phyloP scores from a whole-genome alignment of 2,797 vertebrate species.

The Numenius phaeopus region DNA sequence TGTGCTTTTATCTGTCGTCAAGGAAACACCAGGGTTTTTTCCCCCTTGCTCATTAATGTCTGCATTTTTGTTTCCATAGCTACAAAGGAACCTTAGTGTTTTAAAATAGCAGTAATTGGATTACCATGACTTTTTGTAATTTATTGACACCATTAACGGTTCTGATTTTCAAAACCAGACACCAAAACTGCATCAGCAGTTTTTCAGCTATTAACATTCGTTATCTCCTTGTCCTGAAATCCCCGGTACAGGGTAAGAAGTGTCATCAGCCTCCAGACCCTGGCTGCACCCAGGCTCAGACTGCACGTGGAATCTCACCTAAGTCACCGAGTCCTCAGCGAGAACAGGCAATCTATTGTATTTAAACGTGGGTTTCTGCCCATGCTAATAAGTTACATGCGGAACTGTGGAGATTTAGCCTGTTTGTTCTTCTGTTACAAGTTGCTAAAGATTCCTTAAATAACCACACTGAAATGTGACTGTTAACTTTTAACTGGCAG shows the following conservation, averaged over 20 bases:
- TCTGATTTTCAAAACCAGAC: slow-evolving; percentile 31
- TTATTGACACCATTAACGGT: slow-evolving; percentile 1
- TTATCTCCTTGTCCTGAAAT: slow-evolving; percentile 50
- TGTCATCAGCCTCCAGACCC: neutral
- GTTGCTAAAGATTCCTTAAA: neutral
- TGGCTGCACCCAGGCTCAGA: neutral
- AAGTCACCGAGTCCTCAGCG: neutral
- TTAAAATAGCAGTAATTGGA: slow-evolving; percentile 68
- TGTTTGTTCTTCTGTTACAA: neutral
- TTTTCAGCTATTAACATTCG: slow-evolving; percentile 38
- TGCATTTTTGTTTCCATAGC: slow-evolving; percentile 82
- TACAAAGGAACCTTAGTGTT: slow-evolving; percentile 75
- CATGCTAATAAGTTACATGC: neutral
- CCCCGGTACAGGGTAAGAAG: neutral
- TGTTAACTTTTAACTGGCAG: neutral
- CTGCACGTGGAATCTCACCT: neutral
- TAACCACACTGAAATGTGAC: neutral
- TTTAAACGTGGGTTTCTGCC: neutral
- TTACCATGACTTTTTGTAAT: slow-evolving; percentile 44
- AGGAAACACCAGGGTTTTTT: slow-evolving; percentile 74
- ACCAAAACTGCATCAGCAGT: slow-evolving; percentile 6
- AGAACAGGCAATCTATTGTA: neutral
- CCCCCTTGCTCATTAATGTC: slow-evolving; percentile 68
- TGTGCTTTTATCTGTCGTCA: slow-evolving; percentile 74
- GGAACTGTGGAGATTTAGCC: neutral